A percentile compares a stretch with the other conserved stretches of the same genome.
phyloP scores from a whole-genome alignment of 2,797 vertebrate genomes.

The Sphenodon punctatus region DNA sequence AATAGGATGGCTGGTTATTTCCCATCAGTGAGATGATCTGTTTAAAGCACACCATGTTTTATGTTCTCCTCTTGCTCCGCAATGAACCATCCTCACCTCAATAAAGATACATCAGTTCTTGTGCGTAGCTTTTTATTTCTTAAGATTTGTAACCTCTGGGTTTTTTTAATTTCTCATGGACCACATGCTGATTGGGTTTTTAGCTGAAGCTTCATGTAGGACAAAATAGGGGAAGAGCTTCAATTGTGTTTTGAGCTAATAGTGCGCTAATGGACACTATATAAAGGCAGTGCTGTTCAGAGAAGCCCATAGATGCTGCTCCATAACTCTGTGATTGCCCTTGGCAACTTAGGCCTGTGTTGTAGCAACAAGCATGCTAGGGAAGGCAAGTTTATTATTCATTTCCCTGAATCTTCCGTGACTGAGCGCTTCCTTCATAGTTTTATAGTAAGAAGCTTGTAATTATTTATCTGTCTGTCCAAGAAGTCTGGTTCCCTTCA shows the following conservation, averaged over 20 bases:
- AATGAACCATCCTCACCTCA: not conserved
- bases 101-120: not conserved
- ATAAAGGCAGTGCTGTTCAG: not conserved
- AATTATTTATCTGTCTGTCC: too few species aligned
- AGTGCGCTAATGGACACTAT: not conserved
- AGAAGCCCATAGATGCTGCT: not conserved
- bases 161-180: constrained; percentile 5
- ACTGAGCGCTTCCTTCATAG: too few species aligned
- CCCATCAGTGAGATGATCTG: not conserved
- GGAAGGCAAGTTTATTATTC: not conserved
- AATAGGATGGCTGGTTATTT: not conserved
- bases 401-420: not conserved
- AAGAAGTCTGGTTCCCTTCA: too few species aligned
- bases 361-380: not conserved
- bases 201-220: not conserved
- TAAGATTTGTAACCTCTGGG: not conserved
- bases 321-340: not conserved
- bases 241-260: not conserved
- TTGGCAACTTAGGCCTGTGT: not conserved
- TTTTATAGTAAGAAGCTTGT: too few species aligned
- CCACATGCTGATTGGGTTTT: not conserved
- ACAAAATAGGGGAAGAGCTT: not conserved
- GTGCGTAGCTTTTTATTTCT: not conserved
- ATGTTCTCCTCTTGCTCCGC: not conserved
- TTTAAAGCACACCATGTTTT: not conserved